phyloP scores from a whole-genome alignment of 2,797 vertebrate genomes.

The Graptemys geographica region DNA sequence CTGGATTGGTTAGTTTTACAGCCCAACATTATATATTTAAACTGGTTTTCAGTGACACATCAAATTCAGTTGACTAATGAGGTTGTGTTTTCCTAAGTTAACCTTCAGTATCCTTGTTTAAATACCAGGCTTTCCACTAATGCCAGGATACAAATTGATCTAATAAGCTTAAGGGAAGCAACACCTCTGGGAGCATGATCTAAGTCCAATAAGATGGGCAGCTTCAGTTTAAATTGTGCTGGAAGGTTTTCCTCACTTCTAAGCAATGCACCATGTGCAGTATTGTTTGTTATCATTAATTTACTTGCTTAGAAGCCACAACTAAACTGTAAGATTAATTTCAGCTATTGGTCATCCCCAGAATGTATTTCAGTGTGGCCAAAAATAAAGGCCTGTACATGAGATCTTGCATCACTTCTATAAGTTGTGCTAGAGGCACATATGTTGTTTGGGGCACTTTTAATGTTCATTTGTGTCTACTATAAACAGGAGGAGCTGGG shows the following conservation, averaged over 20 bases:
- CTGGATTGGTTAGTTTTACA: neutral
- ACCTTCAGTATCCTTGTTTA: neutral
- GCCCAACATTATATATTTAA: neutral
- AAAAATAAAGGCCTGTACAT: constrained; percentile 10
- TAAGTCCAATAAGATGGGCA: neutral
- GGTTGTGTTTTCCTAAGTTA: neutral
- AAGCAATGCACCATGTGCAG: neutral
- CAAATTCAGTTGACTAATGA: neutral
- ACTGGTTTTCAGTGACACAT: neutral
- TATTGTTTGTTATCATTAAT: neutral
- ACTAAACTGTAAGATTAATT: neutral
- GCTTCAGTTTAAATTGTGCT: neutral
- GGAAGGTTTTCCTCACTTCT: neutral
- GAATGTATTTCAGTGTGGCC: fast-evolving
- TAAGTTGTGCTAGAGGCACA: neutral
- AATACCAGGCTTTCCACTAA: neutral
- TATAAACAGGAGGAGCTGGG: neutral
- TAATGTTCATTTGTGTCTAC: neutral
- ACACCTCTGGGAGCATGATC: neutral
- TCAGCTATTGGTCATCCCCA: neutral
- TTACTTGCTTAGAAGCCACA: neutral
- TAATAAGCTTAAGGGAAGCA: neutral
- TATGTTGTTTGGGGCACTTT: neutral
- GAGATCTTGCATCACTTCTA: neutral
- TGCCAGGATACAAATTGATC: neutral